Percentiles rank a stretch among this genome's conserved stretches.
Conservation (phyloP, 2,797 vertebrate species). For the Intellagama lesueurii region DNA sequence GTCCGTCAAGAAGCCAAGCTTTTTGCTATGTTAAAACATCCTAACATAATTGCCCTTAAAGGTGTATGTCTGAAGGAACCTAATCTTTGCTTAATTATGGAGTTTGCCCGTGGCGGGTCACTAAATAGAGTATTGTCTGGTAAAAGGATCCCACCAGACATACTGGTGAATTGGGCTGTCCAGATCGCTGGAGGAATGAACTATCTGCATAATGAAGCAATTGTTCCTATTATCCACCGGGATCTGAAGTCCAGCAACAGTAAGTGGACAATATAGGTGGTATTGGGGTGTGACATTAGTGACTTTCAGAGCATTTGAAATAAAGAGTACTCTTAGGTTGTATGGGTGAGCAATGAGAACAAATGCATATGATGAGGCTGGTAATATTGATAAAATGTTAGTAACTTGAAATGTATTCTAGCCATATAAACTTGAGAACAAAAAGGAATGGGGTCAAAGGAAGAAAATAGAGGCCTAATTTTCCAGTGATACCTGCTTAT, state of each 20-base stretch:
- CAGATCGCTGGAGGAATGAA: slow-evolving; percentile 95
- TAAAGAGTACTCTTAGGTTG: slow-evolving; percentile 15
- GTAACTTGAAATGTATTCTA: neutral
- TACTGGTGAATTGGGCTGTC: slow-evolving; percentile 97
- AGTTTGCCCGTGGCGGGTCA: slow-evolving; percentile 92
- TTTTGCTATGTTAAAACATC: slow-evolving; percentile 94
- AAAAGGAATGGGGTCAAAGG: neutral
- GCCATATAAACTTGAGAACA: neutral
- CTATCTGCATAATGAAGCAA: slow-evolving; percentile 94
- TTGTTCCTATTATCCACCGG: slow-evolving; percentile 94
- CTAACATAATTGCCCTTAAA: slow-evolving; percentile 94
- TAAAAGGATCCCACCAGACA: slow-evolving; percentile 94
- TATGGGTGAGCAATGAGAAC: neutral
- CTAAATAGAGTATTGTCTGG: slow-evolving; percentile 93
- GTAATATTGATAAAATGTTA: neutral
- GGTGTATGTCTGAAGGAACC: slow-evolving; percentile 94
- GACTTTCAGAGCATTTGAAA: neutral
- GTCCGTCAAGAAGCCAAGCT: slow-evolving; percentile 97
- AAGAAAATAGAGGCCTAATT: too few relatives aligned
- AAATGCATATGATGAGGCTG: neutral
- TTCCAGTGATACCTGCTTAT: neutral
- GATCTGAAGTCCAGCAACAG: slow-evolving; percentile 99
- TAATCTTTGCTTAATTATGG: slow-evolving; percentile 96
- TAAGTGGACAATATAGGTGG: slow-evolving; percentile 79
- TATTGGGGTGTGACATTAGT: slow-evolving; percentile 15